Base-by-base conservation (phyloP, 1,140 invertebrate species). In the Chironomus striatipennis region DNA sequence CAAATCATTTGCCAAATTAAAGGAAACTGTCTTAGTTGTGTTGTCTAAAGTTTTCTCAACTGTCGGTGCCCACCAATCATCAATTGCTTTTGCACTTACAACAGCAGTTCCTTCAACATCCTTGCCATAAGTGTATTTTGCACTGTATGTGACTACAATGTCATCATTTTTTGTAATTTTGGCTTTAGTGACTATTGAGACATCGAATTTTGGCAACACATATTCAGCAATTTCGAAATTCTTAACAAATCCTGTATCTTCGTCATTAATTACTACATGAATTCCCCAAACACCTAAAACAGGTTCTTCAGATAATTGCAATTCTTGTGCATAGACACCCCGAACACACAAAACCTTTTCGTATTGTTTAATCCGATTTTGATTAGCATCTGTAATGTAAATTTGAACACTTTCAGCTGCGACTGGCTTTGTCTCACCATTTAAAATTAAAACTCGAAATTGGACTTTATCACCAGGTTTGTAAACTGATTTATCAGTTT, bases 401-500 rank as follows among this genome's bases (percentile, higher is more conserved):
- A 57, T 10, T 57, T 57, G 8, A 57, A 57, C 12, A 57, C n/a
- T 57, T 57, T 57, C 47, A 57, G 12, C 47, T 15, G 12, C n/a
- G 0, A 15, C n/a, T 74, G 81, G 94, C 78, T 90, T 89, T 3
- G 96, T 82, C 77, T 90, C 86, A 0, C 91, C 88, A 81, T 93
- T 90, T 20, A 96, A 83, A 15, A 93, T 84, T 10, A 98, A 84
- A 8, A 92, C 89, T 76, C 96, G 87, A 79, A 97, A 98, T 79
- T 91, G 87, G 15, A 98, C 89, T 78, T 88, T 88, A 78, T 93
- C 89, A 9, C 91, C 90, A 0, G 95, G 95, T 80, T 96, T 94
- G 80, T 98, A 98, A 76, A 98, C 91, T 1, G 92, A 89, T 82
- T 96, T 94, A 83, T 98, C 96, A 0, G 95, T 97, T 81, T 98